Evolutionary conservation across 92 coral and sea anemone species (phyloP), one percentile per base, ranked within the genome.

Genomic region (Epizoanthus illoricatus): DNA sequence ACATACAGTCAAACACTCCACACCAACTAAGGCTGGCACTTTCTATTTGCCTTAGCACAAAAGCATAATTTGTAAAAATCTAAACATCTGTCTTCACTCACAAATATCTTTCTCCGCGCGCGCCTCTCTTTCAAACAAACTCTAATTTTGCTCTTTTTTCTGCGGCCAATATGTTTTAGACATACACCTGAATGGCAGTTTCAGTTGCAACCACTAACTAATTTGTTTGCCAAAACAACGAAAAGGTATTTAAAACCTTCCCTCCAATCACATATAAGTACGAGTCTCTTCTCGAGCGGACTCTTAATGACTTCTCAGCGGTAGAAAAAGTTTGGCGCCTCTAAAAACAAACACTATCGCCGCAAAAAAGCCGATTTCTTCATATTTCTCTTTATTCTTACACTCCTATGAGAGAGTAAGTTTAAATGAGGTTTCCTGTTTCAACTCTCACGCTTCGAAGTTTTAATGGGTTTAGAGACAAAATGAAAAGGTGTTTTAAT

Each of bases 381-480:
- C 71, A 58, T 23, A 78, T 20, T 62, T 63, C 24, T 20, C 21
- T 5, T 7, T 63, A 19, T 78, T 75, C 33, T 78, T 36, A 24
- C 28, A 55, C 47, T 76, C 52, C 21, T 24, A 21, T 40, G 19
- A 43, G 60, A 63, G 45, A 28, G 54, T 41, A 63, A 59, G 82
- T 11, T 62, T 69, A 63, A 78, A 78, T 62, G 54, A 78, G 57
- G 71, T 63, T 76, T 63, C 71, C 12, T 17, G 84, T 89, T 84
- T 84, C 76, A 89, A 86, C 75, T 61, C 85, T 69, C 41, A 74
- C 74, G 85, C 84, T 84, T 69, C 84, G 72, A 74, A 83, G 92
- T 85, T 85, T 85, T 89, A 89, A 89, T 89, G 92, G 80, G 86
- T 70, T 89, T 74, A 73, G 73, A 80, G 80, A 85, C 80, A 89